phyloP scores from a whole-genome alignment of 2,113 vertebrate genomes.

The Aegithalos caudatus region DNA sequence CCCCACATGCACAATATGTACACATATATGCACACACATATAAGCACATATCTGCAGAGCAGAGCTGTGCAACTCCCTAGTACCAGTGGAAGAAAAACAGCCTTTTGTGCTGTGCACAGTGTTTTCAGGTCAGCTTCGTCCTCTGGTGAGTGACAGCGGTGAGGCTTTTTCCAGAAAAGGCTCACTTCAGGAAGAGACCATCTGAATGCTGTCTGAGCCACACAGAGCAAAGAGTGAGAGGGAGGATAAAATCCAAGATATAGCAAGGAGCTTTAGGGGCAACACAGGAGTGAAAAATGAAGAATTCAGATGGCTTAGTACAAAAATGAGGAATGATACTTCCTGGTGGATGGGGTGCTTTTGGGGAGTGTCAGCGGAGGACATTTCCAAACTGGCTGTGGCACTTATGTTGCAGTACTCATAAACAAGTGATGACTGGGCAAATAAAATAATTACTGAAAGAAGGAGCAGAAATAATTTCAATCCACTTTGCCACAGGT shows the following conservation, averaged over 20 bases:
- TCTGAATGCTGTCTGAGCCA: conserved; percentile 4
- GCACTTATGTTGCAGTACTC: not conserved
- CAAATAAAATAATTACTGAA: not conserved
- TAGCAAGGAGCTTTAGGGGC: not conserved
- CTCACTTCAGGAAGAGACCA: not conserved
- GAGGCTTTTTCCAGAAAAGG: not conserved
- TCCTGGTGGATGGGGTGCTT: not conserved
- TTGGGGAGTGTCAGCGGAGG: not conserved
- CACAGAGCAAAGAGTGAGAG: not conserved
- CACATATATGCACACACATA: not conserved
- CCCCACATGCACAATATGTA: not conserved
- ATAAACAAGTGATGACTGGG: not conserved
- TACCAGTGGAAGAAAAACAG: not conserved
- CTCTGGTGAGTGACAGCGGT: not conserved
- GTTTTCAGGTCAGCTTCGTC: not conserved
- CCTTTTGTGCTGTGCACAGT: not conserved
- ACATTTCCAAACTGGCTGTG: not conserved
- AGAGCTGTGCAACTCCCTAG: not conserved
- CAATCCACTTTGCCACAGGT: not conserved
- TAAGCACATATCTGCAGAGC: not conserved
- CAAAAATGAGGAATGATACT: not conserved
- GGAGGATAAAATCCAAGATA: not conserved
- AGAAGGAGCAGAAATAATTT: not conserved
- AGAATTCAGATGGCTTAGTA: not conserved
- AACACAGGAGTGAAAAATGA: not conserved